Evolutionary conservation across 2,113 vertebrate genomes (phyloP).

Genomic region (Choloepus hoffmanni): DNA sequence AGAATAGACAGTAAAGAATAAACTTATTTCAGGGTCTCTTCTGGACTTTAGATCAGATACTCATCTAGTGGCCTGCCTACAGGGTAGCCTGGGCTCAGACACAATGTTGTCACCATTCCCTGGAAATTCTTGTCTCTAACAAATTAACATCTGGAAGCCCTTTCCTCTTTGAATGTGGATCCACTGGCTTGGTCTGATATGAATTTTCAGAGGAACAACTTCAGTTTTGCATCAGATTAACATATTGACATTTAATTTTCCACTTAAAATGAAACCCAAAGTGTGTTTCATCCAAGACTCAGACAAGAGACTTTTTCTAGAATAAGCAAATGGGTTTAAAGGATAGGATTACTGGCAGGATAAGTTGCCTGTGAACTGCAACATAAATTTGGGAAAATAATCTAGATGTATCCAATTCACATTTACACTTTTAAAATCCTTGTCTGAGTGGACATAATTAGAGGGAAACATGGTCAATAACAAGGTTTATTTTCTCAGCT

Average conservation of each 20-base stretch:
- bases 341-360: not conserved
- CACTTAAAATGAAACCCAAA: conserved; percentile 17
- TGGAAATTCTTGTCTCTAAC: not conserved
- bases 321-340: not conserved
- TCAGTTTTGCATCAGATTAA: not conserved
- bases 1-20: not conserved
- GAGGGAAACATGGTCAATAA: not conserved
- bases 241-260: not conserved
- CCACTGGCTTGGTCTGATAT: not conserved
- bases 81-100: not conserved
- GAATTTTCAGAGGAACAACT: conserved; percentile 3
- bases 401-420: not conserved
- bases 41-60: not conserved
- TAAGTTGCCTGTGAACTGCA: not conserved
- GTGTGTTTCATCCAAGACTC: not conserved
- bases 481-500: not conserved
- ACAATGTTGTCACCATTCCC: not conserved
- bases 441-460: not conserved
- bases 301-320: not conserved
- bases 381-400: not conserved
- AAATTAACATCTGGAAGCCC: not conserved
- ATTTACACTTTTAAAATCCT: not conserved
- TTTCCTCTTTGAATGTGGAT: not conserved
- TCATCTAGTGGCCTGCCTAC: not conserved
- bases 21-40: conserved; percentile 12